These are phyloP conservation scores for Strigamia crassipes DNA, from an alignment of 2,888 invertebrate species.

Conservation along the genomic window DNA sequence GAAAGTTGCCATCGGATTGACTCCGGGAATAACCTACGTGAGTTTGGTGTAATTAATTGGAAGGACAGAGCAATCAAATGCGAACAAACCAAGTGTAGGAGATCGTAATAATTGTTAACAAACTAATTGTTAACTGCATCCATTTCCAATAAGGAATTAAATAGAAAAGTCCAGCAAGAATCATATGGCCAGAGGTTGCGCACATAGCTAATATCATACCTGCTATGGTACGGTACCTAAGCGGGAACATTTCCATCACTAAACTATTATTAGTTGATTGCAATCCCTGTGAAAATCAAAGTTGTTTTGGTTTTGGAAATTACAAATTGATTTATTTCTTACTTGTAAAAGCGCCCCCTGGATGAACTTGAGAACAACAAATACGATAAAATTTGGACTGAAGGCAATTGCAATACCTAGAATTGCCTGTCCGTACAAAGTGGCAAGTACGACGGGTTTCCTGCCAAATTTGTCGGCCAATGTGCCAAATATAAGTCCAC, in stretches of 20 bases:
- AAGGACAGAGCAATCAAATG: neutral
- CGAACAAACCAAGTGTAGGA: slow-evolving; percentile 58
- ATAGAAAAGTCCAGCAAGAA: slow-evolving; percentile 61
- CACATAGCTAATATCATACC: slow-evolving; percentile 62
- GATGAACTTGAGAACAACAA: slow-evolving; percentile 52
- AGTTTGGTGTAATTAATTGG: neutral
- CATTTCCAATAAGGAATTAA: slow-evolving; percentile 63
- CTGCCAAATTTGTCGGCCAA: slow-evolving; percentile 52
- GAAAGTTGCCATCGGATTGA: slow-evolving; percentile 49
- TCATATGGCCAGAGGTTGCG: slow-evolving; percentile 60
- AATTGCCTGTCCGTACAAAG: slow-evolving; percentile 51
- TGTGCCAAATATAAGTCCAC: slow-evolving; percentile 51
- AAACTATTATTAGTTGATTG: slow-evolving; percentile 63
- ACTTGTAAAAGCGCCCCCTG: slow-evolving; percentile 62
- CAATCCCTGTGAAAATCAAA: slow-evolving; percentile 57
- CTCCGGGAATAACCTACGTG: slow-evolving; percentile 49
- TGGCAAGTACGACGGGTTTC: slow-evolving; percentile 50
- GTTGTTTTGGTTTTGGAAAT: no score
- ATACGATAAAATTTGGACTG: slow-evolving; percentile 50
- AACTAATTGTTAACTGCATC: slow-evolving; percentile 62
- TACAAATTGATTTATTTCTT: slow-evolving; percentile 10
- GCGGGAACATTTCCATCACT: slow-evolving; percentile 62
- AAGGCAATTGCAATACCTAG: slow-evolving; percentile 51
- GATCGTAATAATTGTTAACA: slow-evolving; percentile 61
- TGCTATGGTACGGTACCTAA: slow-evolving; percentile 61